Evolutionary conservation across 1,140 invertebrate species (phyloP).

Genomic region (Armadillidium nasatum): DNA sequence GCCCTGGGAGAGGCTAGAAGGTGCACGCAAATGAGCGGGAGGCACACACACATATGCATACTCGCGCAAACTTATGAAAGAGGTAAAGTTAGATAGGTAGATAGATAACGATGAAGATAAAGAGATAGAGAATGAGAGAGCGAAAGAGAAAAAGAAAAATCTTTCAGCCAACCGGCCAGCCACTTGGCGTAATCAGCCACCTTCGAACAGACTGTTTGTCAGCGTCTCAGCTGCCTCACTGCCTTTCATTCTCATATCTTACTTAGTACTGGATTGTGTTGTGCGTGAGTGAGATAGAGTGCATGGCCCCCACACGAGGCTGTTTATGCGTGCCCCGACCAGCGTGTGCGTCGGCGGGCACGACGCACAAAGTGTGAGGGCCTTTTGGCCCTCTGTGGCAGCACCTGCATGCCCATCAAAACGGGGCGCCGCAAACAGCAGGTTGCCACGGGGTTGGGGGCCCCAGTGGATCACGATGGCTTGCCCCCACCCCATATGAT

Average conservation of each 20-base stretch:
- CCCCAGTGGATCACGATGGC: constrained; percentile 45
- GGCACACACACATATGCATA: background rate
- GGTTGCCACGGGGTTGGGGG: constrained; percentile 44
- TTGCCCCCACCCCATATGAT: constrained; percentile 43
- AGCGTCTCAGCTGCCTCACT: constrained; percentile 1
- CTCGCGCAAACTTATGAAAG: background rate
- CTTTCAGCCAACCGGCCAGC: background rate
- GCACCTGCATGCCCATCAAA: constrained; percentile 44
- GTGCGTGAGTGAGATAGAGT: background rate
- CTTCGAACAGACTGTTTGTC: background rate
- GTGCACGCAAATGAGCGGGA: background rate
- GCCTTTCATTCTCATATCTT: background rate
- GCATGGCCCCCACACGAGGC: constrained; percentile 2
- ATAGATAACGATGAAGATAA: too few relatives aligned
- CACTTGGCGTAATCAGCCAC: background rate
- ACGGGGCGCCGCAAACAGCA: constrained; percentile 45
- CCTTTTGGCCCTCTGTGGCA: background rate
- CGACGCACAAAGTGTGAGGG: background rate
- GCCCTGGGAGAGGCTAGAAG: constrained; percentile 7
- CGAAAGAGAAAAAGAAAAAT: background rate
- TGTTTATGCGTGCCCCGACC: constrained; percentile 10
- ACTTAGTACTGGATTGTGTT: background rate
- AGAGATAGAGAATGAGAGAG: too few relatives aligned
- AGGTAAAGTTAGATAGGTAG: too few relatives aligned
- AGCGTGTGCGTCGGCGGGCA: constrained; percentile 1